Conservation (phyloP, 1,140 invertebrate genomes). For the Papilio machaon region DNA sequence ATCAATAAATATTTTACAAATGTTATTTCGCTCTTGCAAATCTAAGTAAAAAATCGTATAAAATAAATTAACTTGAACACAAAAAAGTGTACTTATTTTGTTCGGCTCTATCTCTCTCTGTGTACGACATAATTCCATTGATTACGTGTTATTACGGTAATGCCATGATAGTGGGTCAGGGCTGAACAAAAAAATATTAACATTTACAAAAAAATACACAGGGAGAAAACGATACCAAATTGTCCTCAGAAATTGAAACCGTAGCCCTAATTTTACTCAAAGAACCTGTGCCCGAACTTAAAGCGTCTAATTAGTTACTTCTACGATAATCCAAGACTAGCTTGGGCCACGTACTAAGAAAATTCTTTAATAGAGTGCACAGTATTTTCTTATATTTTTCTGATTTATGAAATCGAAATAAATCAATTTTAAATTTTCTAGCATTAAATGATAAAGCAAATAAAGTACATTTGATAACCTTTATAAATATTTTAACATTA, state of each 20-base stretch:
- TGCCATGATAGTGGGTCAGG: constrained; percentile 30
- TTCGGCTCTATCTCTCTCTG: neutral
- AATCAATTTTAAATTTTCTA: neutral
- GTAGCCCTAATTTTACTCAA: neutral
- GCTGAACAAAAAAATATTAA: constrained; percentile 24
- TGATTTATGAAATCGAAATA: neutral
- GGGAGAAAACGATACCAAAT: neutral
- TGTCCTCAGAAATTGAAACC: neutral
- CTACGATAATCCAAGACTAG: neutral
- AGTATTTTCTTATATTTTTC: too few relatives aligned
- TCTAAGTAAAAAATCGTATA: neutral
- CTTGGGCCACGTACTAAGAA: too few relatives aligned
- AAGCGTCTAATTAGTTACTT: neutral
- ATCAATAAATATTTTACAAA: neutral
- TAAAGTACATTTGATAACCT: neutral
- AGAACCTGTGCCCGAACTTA: neutral
- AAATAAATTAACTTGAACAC: neutral
- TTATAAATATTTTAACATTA: neutral
- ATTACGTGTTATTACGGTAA: constrained; percentile 34
- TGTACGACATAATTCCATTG: constrained; percentile 30
- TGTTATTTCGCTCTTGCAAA: neutral
- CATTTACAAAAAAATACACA: neutral
- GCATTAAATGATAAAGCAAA: neutral
- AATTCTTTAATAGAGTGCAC: too few relatives aligned
- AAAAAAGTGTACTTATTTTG: constrained; percentile 9